Conservation (phyloP, 2,113 vertebrate genomes). For the Hemibagrus wyckioides region DNA sequence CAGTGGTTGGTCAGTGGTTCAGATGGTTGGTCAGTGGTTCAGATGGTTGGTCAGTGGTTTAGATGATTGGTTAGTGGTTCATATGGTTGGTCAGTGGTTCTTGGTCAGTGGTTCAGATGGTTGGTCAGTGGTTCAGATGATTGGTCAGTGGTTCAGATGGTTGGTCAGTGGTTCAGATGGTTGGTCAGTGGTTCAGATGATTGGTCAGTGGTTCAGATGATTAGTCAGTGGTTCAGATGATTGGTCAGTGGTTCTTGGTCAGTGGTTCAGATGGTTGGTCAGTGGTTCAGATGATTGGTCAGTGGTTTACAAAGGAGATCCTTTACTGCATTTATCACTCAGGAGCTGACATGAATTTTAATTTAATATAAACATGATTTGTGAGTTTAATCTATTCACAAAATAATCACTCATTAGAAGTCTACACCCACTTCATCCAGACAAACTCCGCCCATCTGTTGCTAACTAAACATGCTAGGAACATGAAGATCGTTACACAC, state of each 20-base stretch:
- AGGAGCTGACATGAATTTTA: no score
- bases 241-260: not conserved
- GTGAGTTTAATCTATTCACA: no score
- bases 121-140: not conserved
- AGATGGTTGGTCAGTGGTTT: not conserved
- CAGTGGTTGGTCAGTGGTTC: no score
- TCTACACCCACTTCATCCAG: no score
- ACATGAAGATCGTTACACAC: no score
- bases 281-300: not conserved
- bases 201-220: not conserved
- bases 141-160: not conserved
- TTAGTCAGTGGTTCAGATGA: not conserved
- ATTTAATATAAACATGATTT: no score
- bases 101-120: no score
- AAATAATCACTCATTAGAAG: no score
- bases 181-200: not conserved
- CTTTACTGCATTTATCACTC: not conserved
- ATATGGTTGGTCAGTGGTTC: not conserved
- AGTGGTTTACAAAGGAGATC: not conserved
- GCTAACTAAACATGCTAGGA: no score
- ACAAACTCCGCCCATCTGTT: no score
- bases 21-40: not conserved
- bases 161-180: not conserved
- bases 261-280: not conserved
- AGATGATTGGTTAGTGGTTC: not conserved